Percentiles rank a stretch among this genome's conserved stretches.
Evolutionary conservation across 2,888 invertebrate species (phyloP).

Genomic region (Serripes groenlandicus): DNA sequence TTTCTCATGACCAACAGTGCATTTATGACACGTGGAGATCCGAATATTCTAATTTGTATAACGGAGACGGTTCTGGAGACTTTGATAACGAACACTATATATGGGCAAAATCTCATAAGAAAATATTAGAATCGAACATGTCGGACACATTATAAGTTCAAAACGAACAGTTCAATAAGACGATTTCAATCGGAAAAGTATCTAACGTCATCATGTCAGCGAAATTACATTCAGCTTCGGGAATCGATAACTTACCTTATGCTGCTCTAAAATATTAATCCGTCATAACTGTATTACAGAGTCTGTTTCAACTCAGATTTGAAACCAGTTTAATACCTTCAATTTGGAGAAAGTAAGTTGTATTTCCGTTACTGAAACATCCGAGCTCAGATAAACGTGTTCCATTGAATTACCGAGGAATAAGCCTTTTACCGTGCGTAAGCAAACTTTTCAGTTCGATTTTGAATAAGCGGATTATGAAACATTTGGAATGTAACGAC

Average conservation of each 20-base stretch:
- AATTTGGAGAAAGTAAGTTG: slow-evolving; percentile 24
- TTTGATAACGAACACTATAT: slow-evolving; percentile 30
- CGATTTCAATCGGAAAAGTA: slow-evolving; percentile 30
- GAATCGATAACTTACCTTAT: slow-evolving; percentile 33
- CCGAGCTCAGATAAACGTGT: slow-evolving; percentile 9
- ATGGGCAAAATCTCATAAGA: slow-evolving; percentile 37
- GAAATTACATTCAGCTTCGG: slow-evolving; percentile 15
- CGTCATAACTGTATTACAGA: slow-evolving; percentile 17
- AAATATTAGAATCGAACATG: slow-evolving; percentile 32
- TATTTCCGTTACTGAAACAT: slow-evolving; percentile 25
- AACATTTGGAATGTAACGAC: too few species aligned
- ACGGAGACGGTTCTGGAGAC: slow-evolving; percentile 3
- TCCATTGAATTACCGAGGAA: slow-evolving; percentile 19
- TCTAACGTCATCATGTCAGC: slow-evolving; percentile 15
- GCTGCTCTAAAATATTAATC: slow-evolving; percentile 22
- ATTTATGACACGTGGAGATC: slow-evolving; percentile 36
- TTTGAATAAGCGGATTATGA: slow-evolving; percentile 25
- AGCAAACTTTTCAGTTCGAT: slow-evolving; percentile 49
- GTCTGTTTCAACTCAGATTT: too few species aligned
- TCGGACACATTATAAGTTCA: slow-evolving; percentile 13
- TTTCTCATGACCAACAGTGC: neutral
- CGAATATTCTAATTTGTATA: slow-evolving; percentile 40
- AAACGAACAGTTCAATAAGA: slow-evolving; percentile 20
- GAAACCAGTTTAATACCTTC: too few species aligned
- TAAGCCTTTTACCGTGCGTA: slow-evolving; percentile 40